Percentiles rank a stretch among this genome's conserved stretches.
Evolutionary conservation across 2,797 vertebrate species (phyloP).

Genomic region (Sebastes goodei): DNA sequence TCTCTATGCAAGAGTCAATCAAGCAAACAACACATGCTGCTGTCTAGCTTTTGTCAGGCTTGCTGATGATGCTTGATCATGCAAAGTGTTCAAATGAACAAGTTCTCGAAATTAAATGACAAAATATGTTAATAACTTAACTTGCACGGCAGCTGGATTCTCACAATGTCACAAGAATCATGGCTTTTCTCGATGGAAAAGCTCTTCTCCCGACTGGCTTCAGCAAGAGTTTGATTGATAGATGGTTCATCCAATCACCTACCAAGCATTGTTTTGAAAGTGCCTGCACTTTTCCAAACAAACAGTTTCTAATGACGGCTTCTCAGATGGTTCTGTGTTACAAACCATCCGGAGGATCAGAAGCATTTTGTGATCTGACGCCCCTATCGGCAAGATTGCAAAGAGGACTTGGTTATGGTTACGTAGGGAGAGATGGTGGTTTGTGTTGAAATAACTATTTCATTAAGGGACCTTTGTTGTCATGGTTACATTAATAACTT

Average conservation of each 20-base stretch:
- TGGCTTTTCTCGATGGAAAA: too few relatives aligned
- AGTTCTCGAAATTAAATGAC: neutral
- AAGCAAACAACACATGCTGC: neutral
- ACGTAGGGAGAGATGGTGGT: neutral
- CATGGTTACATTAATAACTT: neutral
- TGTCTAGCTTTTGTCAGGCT: neutral
- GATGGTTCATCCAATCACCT: too few relatives aligned
- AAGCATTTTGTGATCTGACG: neutral
- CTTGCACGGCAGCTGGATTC: too few relatives aligned
- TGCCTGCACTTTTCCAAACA: too few relatives aligned
- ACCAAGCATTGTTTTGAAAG: accelerated
- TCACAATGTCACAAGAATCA: too few relatives aligned
- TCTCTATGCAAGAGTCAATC: neutral
- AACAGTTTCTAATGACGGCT: too few relatives aligned
- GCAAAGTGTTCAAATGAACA: neutral
- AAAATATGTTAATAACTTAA: neutral
- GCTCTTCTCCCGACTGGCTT: too few relatives aligned
- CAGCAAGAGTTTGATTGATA: too few relatives aligned
- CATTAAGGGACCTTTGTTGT: too few relatives aligned
- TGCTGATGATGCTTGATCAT: neutral
- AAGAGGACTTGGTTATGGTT: neutral
- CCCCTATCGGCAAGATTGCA: accelerated
- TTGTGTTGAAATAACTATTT: neutral
- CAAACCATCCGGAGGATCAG: accelerated
- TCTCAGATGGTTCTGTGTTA: too few relatives aligned